Percentiles rank a stretch among this genome's conserved stretches.
Conservation (phyloP, 2,888 invertebrate genomes). For the Oxycera nigricornis region DNA sequence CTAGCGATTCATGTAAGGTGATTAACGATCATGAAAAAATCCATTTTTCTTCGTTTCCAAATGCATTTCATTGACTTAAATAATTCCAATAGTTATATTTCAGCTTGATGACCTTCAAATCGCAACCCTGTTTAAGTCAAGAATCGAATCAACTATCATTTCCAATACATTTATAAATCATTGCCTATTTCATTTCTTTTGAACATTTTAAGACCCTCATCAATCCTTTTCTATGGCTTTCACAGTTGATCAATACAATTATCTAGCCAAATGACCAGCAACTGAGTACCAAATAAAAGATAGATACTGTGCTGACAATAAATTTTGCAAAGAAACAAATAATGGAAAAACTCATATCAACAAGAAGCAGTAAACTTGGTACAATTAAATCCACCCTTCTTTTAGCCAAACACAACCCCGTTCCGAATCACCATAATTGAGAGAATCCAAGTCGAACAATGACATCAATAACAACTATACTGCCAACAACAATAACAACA, state of each 20-base stretch:
- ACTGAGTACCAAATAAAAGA: neutral
- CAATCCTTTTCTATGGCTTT: neutral
- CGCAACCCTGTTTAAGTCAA: too few species aligned
- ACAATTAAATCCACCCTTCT: constrained; percentile 23
- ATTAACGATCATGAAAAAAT: too few species aligned
- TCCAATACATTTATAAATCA: too few species aligned
- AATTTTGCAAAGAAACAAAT: neutral
- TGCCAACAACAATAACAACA: neutral
- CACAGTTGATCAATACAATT: neutral
- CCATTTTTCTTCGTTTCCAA: too few species aligned
- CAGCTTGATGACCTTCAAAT: too few species aligned
- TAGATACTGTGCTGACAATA: neutral
- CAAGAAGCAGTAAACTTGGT: constrained; percentile 29
- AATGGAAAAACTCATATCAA: constrained; percentile 21
- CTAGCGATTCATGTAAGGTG: too few species aligned
- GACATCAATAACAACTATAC: neutral
- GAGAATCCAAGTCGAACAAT: neutral
- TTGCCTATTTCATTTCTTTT: too few species aligned
- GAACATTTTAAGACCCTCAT: neutral
- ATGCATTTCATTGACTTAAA: too few species aligned
- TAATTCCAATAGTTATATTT: too few species aligned
- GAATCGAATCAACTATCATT: too few species aligned
- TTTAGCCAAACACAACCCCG: neutral
- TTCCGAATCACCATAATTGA: neutral
- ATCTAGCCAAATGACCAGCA: neutral